Evolutionary conservation across 1,140 invertebrate species (phyloP).

Genomic region (Odontomachus brunneus): DNA sequence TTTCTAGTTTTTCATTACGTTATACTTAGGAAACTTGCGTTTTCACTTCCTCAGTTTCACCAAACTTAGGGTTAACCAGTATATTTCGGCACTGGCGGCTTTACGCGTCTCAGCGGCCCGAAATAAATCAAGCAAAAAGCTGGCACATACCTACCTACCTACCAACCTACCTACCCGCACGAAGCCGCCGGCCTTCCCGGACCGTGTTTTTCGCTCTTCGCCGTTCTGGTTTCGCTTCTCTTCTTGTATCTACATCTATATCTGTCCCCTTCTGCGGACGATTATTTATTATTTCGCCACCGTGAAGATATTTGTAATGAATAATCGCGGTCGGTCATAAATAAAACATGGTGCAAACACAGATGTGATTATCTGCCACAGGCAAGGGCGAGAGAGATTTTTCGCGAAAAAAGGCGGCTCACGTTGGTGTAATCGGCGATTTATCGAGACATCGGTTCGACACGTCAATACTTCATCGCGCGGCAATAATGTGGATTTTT

Average conservation of each 20-base stretch:
- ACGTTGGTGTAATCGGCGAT: not conserved
- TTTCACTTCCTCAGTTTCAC: slow-evolving; percentile 41
- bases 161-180: slow-evolving; percentile 55
- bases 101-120: slow-evolving; percentile 64
- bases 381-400: no score
- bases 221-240: not conserved
- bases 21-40: no score
- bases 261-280: slow-evolving; percentile 29
- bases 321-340: slow-evolving; percentile 63
- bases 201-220: slow-evolving; percentile 48
- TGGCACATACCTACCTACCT: slow-evolving; percentile 36
- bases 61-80: slow-evolving; percentile 57
- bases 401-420: no score
- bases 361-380: no score
- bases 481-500: slow-evolving; percentile 2
- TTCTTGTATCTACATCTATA: slow-evolving; percentile 13
- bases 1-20: not conserved
- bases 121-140: slow-evolving; percentile 74
- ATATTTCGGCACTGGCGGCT: slow-evolving; percentile 66
- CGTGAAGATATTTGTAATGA: slow-evolving; percentile 71
- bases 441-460: slow-evolving; percentile 11
- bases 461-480: not conserved
- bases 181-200: slow-evolving; percentile 61
- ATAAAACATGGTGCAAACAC: slow-evolving; percentile 22
- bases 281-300: slow-evolving; percentile 67